Base-by-base conservation (phyloP, 2,888 invertebrate species). In the Philonicus albiceps region DNA sequence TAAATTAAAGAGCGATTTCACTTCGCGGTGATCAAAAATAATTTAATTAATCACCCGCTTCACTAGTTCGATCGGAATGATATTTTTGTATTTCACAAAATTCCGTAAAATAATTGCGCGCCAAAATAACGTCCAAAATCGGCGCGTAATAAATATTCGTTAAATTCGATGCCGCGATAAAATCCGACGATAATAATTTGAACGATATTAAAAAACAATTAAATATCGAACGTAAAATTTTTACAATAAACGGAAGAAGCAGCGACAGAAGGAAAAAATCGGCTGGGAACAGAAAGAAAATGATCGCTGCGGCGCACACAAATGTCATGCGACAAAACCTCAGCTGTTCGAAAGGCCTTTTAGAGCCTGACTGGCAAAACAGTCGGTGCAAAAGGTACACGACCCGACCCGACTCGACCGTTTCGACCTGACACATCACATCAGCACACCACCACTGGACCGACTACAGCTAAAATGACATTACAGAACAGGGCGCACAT, bases 351-450 rank as follows among this genome's bases (percentile, higher is more conserved):
- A 91, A 92, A 92, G 92, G 92, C 92, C 92, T 92, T 91, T 91
- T 91, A 92, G 92, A 92, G 92, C 92, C 92, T 92, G 92, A 92
- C 92, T 92, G 92, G 91, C 92, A 92, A 91, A 92, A 92, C 91
- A 92, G 91, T 92, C 92, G 91, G 92, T 92, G 92, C 92, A 92
- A 92, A 92, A 92, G 92, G 92, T 92, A 92, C 92, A 92, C 92
- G 92, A 92, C 92, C 92, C 92, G 92, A 92, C 92, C 92, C 92
- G 92, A 92, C 92, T 92, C 92, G 92, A 92, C 92, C 92, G 91
- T 91, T 91, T 91, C 92, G 92, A 92, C 92, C 92, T 92, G 92
- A 92, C 92, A 92, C 92, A 92, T 91, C 91, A 87, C 85, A 87
- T 72, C 86, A 85, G 30, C 73, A 72, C 81, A 86, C 80, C 80